phyloP scores from a whole-genome alignment of 1,140 invertebrate genomes.

The Drosophila ambigua region DNA sequence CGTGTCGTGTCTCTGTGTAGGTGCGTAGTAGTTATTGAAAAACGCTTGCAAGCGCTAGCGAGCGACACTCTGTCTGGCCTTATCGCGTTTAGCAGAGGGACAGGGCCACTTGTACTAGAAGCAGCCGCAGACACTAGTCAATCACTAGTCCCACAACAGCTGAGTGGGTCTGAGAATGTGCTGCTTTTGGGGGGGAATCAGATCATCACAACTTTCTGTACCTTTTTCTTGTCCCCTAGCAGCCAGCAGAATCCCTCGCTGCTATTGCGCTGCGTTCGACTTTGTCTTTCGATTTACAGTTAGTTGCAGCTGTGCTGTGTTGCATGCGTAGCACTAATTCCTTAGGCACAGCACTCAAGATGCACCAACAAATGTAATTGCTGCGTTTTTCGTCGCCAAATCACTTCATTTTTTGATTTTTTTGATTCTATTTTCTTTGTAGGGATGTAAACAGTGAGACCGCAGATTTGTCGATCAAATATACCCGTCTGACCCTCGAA shows the following conservation, averaged over 20 bases:
- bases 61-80: conserved; percentile 63
- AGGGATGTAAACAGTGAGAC: too few relatives aligned
- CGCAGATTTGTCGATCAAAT: too few relatives aligned
- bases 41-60: conserved; percentile 19
- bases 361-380: conserved; percentile 39
- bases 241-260: conserved; percentile 43
- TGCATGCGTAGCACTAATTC: conserved; percentile 37
- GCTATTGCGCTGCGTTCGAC: conserved; percentile 22
- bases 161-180: too few relatives aligned
- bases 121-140: too few relatives aligned
- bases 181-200: too few relatives aligned
- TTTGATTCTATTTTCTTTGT: conserved; percentile 75
- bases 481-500: too few relatives aligned
- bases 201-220: conserved; percentile 35
- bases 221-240: conserved; percentile 37
- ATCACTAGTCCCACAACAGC: too few relatives aligned
- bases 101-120: too few relatives aligned
- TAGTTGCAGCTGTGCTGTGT: conserved; percentile 42
- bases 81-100: conserved; percentile 39
- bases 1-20: conserved; percentile 1
- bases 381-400: conserved; percentile 35
- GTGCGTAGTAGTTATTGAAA: conserved; percentile 52
- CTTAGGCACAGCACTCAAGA: conserved; percentile 39
- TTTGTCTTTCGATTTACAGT: conserved; percentile 21
- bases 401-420: conserved; percentile 63